Base-by-base conservation (phyloP, 2,888 invertebrate genomes). In the Netelia virgata region DNA sequence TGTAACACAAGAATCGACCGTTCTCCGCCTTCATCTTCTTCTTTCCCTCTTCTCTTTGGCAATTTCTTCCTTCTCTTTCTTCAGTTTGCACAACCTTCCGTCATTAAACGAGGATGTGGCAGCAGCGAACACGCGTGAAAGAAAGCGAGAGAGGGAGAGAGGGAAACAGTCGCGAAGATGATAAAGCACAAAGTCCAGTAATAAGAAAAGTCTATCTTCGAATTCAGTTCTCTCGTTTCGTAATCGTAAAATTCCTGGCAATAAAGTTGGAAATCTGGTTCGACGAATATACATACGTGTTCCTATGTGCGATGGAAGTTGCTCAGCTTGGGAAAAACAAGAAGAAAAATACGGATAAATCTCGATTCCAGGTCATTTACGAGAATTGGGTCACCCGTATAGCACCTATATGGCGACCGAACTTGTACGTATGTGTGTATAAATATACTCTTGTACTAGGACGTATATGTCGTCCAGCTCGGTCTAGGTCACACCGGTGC, bases 351-450 rank as follows among this genome's bases (percentile, higher is more conserved):
- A 68, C 63, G 43, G 47, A 6, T 23, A 18, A 53, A 11, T 36
- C 64, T 50, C 50, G 53, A 50, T 78, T 69, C 53, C 63, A 64
- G 78, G 73, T 83, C 73, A 78, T 64, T 18, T 20, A 6, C 10
- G 36, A 57, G 36, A 83, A 78, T 78, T 69, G 69, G 83, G 78
- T 68, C 83, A 78, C 20, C 47, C 14, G 14, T 78, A 28, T 63
- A 69, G 61, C 18, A n/a, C 64, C 6, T 20, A 18, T 47, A 18
- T 2, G 57, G 20, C 11, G 8, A 55, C 64, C 14, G 3, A 14
- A 43, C 18, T 72, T 47, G 28, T 59, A 16, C 11, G 43, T 41
- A 59, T 9, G 23, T 43, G 16, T 20, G 20, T 11, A 55, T n/a
- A 53, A 53, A 36, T 36, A 36, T 53, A 16, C 53, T n/a, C 53